Evolutionary conservation across 1,140 invertebrate genomes (phyloP), one percentile per base, ranked within the genome.

Genomic region (Drosophila setifemur): DNA sequence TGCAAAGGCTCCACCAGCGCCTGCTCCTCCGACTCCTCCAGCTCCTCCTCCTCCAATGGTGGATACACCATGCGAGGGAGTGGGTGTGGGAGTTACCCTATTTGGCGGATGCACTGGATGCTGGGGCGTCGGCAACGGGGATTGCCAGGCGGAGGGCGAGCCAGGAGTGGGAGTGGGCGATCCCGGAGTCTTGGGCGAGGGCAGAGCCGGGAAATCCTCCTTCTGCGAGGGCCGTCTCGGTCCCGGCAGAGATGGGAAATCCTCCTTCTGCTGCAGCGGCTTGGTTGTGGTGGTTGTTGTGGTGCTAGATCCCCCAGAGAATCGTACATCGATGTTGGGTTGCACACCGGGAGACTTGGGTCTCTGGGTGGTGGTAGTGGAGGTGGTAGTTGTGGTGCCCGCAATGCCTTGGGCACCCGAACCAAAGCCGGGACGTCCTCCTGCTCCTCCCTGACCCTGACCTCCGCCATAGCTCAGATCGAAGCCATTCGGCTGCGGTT

Each of bases 401-500:
- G n/a, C n/a, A n/a, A n/a, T 69, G 2, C 33, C 53, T 18, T 58
- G 12, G 3, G 68, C 63, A 2, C 55, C 75, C n/a, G 73, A n/a
- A 0, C 75, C 85, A 23, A 73, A 79, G 1, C 58, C 55, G 0
- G 88, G 87, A 12, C 73, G 67, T 16, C 42, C 57, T 5, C 45
- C 66, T 4, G 40, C 43, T 2, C 35, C 42, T 0, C 25, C 63
- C n/a, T n/a, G n/a, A n/a, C n/a, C n/a, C n/a, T n/a, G n/a, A 2
- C 79, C 76, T 5, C 83, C 77, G 0, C 75, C 74, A 48, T 90
- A 90, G 48, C 88, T 90, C n/a, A 90, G 57, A 23, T 89, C 88
- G n/a, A 74, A 83, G 18, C 76, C 82, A 8, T 63, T 87, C 0
- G 88, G 88, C 12, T 89, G 83, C n/a, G 71, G 54, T 8, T 83